Conservation (phyloP, 1,140 invertebrate genomes). For the Drosophila sproati region DNA sequence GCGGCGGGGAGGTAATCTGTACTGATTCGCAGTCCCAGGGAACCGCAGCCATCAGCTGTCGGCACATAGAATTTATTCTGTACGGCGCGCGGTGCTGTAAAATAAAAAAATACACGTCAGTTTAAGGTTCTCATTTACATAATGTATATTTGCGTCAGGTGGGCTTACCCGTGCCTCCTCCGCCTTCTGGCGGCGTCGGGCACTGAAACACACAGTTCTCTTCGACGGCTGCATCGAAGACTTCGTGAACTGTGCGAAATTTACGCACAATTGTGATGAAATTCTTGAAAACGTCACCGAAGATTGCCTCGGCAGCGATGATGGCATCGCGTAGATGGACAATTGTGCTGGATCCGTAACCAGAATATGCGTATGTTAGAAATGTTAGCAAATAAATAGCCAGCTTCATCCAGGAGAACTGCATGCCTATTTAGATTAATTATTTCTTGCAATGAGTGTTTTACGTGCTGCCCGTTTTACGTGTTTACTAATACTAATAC, state of each 20-base stretch:
- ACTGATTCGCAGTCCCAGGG: constrained; percentile 89
- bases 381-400: constrained; percentile 91
- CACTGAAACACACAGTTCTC: constrained; percentile 92
- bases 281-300: constrained; percentile 91
- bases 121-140: constrained; percentile 51
- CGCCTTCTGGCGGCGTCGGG: constrained; percentile 86
- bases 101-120: constrained; percentile 40
- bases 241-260: constrained; percentile 91
- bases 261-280: constrained; percentile 90
- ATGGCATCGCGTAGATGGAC: constrained; percentile 91
- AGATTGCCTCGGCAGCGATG: constrained; percentile 90
- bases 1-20: constrained; percentile 90
- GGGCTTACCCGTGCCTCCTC: constrained; percentile 83
- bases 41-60: constrained; percentile 92
- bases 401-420: constrained; percentile 90
- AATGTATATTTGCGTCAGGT: constrained; percentile 51
- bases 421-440: constrained; percentile 85
- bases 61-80: constrained; percentile 90
- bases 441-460: not conserved
- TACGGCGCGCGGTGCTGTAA: constrained; percentile 88
- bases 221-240: constrained; percentile 93
- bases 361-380: constrained; percentile 91
- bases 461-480: not conserved
- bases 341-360: constrained; percentile 90
- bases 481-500: constrained; percentile 15